These are phyloP conservation scores for Salminus brasiliensis DNA, from an alignment of 2,113 vertebrate genomes.

Conservation along the genomic window DNA sequence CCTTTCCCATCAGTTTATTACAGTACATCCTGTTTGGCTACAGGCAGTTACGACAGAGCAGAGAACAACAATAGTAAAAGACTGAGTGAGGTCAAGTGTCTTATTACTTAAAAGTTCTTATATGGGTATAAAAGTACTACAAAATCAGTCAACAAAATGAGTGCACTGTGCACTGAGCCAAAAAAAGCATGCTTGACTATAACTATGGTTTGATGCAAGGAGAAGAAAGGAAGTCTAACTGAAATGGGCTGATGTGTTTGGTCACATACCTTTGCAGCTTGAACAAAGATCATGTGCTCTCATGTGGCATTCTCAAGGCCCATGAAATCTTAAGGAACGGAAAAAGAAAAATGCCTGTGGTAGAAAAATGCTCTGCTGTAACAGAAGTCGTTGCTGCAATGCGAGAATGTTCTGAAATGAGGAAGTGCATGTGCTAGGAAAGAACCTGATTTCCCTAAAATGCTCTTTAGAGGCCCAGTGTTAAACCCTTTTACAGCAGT, in stretches of 20 bases:
- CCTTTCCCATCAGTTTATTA: constrained; percentile 21
- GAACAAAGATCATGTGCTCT: neutral
- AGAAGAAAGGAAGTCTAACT: too few species aligned
- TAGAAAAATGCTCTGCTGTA: constrained; percentile 1
- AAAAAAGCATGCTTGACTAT: neutral
- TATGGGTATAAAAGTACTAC: neutral
- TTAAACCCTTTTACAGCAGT: constrained; percentile 9
- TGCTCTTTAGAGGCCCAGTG: neutral
- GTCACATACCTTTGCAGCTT: neutral
- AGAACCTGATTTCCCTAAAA: constrained; percentile 45
- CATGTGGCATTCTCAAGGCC: constrained; percentile 9
- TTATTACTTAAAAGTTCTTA: neutral
- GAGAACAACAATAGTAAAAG: neutral
- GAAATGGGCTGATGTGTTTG: neutral
- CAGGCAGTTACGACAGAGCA: neutral
- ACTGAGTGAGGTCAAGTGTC: neutral
- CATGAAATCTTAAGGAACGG: constrained; percentile 19
- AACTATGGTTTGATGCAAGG: too few species aligned
- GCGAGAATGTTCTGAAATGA: constrained; percentile 21
- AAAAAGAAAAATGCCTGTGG: constrained; percentile 10
- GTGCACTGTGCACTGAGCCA: neutral
- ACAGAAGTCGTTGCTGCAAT: neutral
- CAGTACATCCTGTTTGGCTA: constrained; percentile 19
- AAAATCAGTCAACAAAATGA: neutral
- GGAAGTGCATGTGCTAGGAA: constrained; percentile 49